Evolutionary conservation across 23 tunicate genomes (phyloP), one percentile per base, ranked within the genome.

Genomic region (Halocynthia roretzi): DNA sequence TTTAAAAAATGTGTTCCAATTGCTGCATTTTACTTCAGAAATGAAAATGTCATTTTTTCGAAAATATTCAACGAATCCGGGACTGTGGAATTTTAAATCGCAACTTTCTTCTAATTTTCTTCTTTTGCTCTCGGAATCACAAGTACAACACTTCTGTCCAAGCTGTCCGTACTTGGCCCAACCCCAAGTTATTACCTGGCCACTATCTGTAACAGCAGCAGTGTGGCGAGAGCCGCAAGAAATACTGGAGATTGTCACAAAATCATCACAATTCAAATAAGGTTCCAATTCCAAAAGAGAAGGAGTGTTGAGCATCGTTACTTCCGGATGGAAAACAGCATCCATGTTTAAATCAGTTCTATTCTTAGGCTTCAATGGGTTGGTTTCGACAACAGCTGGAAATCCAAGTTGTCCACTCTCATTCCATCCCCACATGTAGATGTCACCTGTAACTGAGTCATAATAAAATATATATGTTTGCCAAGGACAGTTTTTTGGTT

Each of bases 381-480:
- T 52, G 19, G 80, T 68, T 18, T 78, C 67, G 51, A 71, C 75
- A 10, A 54, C 48, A 10, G 89, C 80, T 15, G 87, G 87, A 73
- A 81, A 85, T 19, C 97, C 97, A 8, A 84, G 83, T 58, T 91
- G 97, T 7, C 97, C 97, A 5, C 81, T 74, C 61, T 91, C 87
- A 51, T 91, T 91, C 97, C 97, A 91, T 5, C 97, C 97, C 97
- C 97, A 91, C 10, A 72, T 22, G 73, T 91, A 91, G 7, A 91
- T 56, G 54, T 91, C 97, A 65, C 88, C 71, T 11, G 91, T 71
- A 12, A 81, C 97, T 91, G 60, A 40, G 8, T 56, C 9, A 56
- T 10, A 67, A 57, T 7, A 20, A 10, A 71, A 80, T n/a, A 70
- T 11, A 62, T 11, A n/a, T 78, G 14, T 61, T 61, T 72, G 12